These are phyloP conservation scores for Muscicapa striata DNA, from an alignment of 2,797 vertebrate species.

Conservation along the genomic window DNA sequence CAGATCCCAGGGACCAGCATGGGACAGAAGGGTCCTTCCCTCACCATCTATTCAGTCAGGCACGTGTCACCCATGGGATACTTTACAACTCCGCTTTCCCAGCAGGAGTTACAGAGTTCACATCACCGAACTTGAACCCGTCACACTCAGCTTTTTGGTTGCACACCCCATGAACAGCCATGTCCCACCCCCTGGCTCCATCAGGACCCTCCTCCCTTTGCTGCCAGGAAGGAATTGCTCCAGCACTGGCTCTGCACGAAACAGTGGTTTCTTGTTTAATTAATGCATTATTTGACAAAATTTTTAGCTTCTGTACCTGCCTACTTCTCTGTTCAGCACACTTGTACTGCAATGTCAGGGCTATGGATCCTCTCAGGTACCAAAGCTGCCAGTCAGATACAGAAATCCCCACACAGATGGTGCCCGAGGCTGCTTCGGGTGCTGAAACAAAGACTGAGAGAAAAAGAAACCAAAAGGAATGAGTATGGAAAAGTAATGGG, in stretches of 20 bases:
- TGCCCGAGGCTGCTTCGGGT: background rate
- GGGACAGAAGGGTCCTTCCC: background rate
- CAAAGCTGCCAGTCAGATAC: background rate
- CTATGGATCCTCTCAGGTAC: background rate
- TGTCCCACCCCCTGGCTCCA: fast-evolving
- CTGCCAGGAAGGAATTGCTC: background rate
- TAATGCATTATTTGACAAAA: background rate
- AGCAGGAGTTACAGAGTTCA: background rate
- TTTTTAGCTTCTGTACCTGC: background rate
- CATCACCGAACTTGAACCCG: background rate
- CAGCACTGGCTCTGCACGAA: background rate
- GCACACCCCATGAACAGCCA: background rate
- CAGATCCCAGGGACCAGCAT: background rate
- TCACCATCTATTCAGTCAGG: background rate
- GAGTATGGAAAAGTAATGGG: background rate
- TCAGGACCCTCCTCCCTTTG: background rate
- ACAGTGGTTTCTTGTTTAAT: background rate
- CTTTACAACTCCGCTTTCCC: background rate
- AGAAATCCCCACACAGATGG: background rate
- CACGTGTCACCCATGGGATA: fast-evolving
- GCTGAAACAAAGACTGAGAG: background rate
- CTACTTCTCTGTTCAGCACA: background rate
- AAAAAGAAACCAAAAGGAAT: background rate
- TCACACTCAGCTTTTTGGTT: background rate
- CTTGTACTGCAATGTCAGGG: background rate